phyloP scores from a whole-genome alignment of 2,113 vertebrate genomes.

The Garra rufa region DNA sequence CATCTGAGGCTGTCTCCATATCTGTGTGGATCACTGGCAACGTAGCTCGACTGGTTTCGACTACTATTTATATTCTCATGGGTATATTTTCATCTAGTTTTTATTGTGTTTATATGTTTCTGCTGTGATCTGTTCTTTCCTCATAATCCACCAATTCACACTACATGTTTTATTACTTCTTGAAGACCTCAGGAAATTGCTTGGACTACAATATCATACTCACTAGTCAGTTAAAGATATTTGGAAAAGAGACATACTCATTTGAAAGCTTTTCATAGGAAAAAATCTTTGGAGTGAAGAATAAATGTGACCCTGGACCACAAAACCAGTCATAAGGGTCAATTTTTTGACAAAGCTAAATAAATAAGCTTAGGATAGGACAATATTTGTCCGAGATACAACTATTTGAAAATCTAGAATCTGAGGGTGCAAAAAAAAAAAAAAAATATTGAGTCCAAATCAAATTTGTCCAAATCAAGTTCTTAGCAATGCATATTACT shows the following conservation, averaged over 20 bases:
- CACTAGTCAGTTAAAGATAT: too few relatives aligned
- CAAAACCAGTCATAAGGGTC: too few relatives aligned
- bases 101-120: neutral
- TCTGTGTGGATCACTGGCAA: constrained; percentile 38
- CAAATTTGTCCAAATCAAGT: too few relatives aligned
- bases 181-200: neutral
- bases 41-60: constrained; percentile 26
- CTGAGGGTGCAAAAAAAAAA: too few relatives aligned
- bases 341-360: too few relatives aligned
- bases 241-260: too few relatives aligned
- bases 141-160: constrained; percentile 14
- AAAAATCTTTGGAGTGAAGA: neutral
- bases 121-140: constrained; percentile 11
- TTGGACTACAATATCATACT: neutral
- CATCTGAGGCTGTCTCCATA: constrained; percentile 51
- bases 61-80: neutral
- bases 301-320: too few relatives aligned
- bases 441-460: too few relatives aligned
- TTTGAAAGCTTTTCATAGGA: neutral
- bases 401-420: too few relatives aligned
- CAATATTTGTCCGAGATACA: too few relatives aligned
- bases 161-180: neutral
- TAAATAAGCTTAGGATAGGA: too few relatives aligned
- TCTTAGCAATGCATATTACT: too few relatives aligned
- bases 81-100: neutral